A percentile compares a stretch with the other conserved stretches of the same genome.
Evolutionary conservation across 2,113 vertebrate species (phyloP).

Genomic region (Rhagologus leucostigma): DNA sequence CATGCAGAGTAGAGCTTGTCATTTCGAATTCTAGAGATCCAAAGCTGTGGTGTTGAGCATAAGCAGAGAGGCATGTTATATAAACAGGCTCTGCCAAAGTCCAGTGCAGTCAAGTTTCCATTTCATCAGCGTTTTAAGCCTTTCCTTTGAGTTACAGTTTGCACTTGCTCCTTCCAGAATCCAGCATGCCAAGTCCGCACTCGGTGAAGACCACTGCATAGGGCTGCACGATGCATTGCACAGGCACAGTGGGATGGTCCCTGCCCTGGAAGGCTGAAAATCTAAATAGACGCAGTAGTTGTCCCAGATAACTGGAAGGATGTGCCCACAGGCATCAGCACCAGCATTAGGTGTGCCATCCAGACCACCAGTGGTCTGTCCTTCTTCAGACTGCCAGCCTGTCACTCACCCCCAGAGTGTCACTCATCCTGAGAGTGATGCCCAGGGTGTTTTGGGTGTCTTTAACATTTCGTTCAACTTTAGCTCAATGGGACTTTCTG

Average conservation of each 20-base stretch:
- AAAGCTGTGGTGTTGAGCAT: background rate
- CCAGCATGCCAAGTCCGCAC: background rate
- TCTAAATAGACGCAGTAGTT: background rate
- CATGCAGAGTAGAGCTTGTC: background rate
- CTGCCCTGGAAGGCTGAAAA: background rate
- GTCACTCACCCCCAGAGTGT: background rate
- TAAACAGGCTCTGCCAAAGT: background rate
- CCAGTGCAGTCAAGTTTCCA: background rate
- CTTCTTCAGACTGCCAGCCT: background rate
- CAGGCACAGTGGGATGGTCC: background rate
- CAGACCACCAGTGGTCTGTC: background rate
- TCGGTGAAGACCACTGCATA: fast-evolving
- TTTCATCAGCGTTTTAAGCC: background rate
- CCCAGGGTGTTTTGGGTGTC: background rate
- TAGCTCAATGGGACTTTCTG: background rate
- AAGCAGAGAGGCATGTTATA: background rate
- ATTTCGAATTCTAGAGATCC: background rate
- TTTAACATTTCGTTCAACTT: background rate
- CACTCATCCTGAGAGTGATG: background rate
- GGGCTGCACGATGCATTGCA: background rate
- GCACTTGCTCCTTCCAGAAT: background rate
- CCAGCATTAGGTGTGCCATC: background rate
- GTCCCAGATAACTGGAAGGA: background rate
- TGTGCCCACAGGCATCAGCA: background rate
- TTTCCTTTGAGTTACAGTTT: background rate